phyloP scores from a whole-genome alignment of 2,113 vertebrate genomes.

The Odocoileus hemionus region DNA sequence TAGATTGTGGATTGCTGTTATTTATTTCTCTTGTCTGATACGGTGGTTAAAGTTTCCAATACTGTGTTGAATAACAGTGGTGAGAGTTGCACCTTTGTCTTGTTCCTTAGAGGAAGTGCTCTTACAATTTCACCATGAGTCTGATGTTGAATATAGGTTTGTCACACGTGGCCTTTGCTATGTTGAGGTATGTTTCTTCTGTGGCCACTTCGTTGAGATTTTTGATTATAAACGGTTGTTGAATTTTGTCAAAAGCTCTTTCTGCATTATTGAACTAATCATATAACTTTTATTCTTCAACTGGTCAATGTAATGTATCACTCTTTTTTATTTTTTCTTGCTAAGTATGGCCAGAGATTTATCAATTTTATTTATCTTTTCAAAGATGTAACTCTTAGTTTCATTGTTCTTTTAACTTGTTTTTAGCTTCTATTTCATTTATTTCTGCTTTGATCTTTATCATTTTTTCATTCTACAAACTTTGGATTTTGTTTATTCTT shows the following conservation, averaged over 20 bases:
- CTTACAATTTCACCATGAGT: not conserved
- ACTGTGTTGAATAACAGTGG: not conserved
- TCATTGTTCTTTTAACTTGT: not conserved
- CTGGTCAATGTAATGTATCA: not conserved
- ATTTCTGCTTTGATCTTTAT: not conserved
- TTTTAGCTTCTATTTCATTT: not conserved
- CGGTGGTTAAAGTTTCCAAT: not conserved
- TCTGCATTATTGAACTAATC: not conserved
- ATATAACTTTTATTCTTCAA: not conserved
- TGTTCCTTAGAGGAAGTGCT: not conserved
- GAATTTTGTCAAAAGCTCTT: not conserved
- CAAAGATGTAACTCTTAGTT: not conserved
- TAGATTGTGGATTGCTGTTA: not conserved
- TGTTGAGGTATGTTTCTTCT: not conserved
- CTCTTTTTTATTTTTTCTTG: not conserved
- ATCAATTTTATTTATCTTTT: not conserved
- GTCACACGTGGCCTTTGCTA: not conserved
- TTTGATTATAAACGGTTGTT: not conserved
- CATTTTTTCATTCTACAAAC: not conserved
- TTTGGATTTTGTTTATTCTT: not conserved
- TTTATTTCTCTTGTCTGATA: not conserved
- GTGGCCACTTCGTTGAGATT: not conserved
- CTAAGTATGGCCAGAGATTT: not conserved
- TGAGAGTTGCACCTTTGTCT: not conserved
- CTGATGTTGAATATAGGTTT: not conserved